phyloP scores from a whole-genome alignment of 2,797 vertebrate genomes.

The Poecilia velifera region DNA sequence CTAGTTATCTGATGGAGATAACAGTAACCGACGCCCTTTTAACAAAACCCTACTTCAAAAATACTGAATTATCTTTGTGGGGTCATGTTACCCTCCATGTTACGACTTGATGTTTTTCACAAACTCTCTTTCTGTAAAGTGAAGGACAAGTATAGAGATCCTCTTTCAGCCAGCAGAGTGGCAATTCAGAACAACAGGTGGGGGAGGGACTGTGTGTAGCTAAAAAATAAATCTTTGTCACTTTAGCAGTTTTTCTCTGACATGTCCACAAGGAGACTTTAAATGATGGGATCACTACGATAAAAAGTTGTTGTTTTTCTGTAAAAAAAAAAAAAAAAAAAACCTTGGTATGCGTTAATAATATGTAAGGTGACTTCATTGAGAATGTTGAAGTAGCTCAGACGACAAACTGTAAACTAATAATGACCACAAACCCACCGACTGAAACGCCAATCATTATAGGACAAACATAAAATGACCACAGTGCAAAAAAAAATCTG shows the following conservation, averaged over 20 bases:
- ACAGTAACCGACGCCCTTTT: not conserved
- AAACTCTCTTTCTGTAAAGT: not conserved
- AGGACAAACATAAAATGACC: conserved; percentile 50
- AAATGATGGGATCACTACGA: not conserved
- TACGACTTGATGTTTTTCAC: not conserved
- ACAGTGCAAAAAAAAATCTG: conserved; percentile 53
- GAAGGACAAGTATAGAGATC: not conserved
- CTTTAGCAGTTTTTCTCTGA: not conserved
- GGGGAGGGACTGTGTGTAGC: not conserved
- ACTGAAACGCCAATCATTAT: conserved; percentile 37
- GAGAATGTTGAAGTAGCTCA: conserved; percentile 12
- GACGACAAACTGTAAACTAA: conserved; percentile 34
- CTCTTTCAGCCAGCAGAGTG: not conserved
- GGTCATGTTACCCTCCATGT: not conserved
- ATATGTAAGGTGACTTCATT: not conserved
- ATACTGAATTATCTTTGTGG: not conserved
- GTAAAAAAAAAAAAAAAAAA: too few relatives aligned
- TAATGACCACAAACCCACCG: conserved; percentile 11
- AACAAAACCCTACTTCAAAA: not conserved
- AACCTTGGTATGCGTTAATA: not conserved
- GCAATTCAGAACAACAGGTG: not conserved
- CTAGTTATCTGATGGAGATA: not conserved
- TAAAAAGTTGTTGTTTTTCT: not conserved
- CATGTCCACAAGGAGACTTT: not conserved
- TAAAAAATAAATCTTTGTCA: not conserved